A percentile compares a stretch with the other conserved stretches of the same genome.
These are phyloP conservation scores for Malacosoma neustria DNA, from an alignment of 2,888 invertebrate genomes.

Conservation along the genomic window DNA sequence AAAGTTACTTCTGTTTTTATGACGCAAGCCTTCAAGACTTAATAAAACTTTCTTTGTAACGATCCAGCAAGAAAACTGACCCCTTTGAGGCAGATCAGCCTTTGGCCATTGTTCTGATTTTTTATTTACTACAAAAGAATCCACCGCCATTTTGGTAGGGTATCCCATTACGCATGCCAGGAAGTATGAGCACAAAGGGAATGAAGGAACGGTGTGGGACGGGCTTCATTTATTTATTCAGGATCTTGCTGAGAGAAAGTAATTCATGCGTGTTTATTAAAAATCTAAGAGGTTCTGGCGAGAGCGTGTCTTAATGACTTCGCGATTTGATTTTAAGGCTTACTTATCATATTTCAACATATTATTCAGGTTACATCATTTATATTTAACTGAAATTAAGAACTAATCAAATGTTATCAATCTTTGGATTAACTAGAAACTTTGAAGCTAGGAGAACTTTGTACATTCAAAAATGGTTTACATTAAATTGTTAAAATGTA, in stretches of 20 bases:
- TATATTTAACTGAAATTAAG: no score
- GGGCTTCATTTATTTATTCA: conserved; percentile 65
- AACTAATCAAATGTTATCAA: no score
- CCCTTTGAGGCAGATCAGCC: conserved; percentile 24
- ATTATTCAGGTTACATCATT: no score
- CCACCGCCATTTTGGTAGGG: conserved; percentile 46
- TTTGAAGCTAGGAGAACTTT: no score
- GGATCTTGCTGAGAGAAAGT: conserved; percentile 47
- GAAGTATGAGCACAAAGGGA: conserved; percentile 56
- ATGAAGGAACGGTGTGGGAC: conserved; percentile 50
- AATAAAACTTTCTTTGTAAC: conserved; percentile 18
- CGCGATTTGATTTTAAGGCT: no score
- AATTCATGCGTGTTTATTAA: conserved; percentile 66
- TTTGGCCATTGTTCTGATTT: conserved; percentile 39
- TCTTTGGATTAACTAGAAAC: no score
- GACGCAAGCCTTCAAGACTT: conserved; percentile 11
- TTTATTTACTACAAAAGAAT: conserved; percentile 54
- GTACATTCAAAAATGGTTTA: no score
- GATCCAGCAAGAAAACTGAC: conserved; percentile 16
- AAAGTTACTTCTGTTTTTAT: no score
- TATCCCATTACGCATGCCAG: conserved; percentile 63
- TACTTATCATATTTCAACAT: no score
- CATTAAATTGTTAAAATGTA: no score
- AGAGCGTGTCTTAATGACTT: conserved; percentile 39
- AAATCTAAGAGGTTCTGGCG: conserved; percentile 46